Conservation (phyloP, 1,140 invertebrate species). For the Drosophila pruinosa region DNA sequence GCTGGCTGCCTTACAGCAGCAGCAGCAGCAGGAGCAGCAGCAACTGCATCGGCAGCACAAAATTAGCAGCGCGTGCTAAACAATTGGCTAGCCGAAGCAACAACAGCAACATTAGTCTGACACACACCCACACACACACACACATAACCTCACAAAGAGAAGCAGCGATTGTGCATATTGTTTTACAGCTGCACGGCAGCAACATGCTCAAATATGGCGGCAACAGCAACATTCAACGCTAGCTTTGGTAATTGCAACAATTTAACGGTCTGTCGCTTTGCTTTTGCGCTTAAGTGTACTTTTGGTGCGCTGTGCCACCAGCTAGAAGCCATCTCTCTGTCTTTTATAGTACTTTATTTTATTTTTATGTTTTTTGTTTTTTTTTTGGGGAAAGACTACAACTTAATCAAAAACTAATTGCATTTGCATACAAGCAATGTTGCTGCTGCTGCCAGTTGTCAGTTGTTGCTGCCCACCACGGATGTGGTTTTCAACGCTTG, state of each 20-base stretch:
- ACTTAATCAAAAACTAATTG: constrained; percentile 81
- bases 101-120: constrained; percentile 32
- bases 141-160: constrained; percentile 15
- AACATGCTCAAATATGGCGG: constrained; percentile 64
- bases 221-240: constrained; percentile 49
- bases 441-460: constrained; percentile 25
- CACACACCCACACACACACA: constrained; percentile 46
- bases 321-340: not conserved
- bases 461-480: constrained; percentile 60
- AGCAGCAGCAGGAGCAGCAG: constrained; percentile 24
- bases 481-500: constrained; percentile 80
- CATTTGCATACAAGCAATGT: constrained; percentile 67
- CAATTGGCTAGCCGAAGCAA: constrained; percentile 57
- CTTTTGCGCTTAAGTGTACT: constrained; percentile 76
- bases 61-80: constrained; percentile 81
- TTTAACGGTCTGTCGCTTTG: constrained; percentile 80
- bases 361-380: too few relatives aligned
- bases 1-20: constrained; percentile 50
- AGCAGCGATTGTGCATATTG: constrained; percentile 58
- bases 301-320: constrained; percentile 33
- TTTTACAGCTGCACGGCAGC: constrained; percentile 66
- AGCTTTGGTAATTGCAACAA: constrained; percentile 78
- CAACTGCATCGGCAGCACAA: constrained; percentile 61
- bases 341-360: not conserved
- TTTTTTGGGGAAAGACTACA: constrained; percentile 58